Evolutionary conservation across 2,113 vertebrate species (phyloP), one percentile per base, ranked within the genome.

Genomic region (Hydrochoerus hydrochaeris): DNA sequence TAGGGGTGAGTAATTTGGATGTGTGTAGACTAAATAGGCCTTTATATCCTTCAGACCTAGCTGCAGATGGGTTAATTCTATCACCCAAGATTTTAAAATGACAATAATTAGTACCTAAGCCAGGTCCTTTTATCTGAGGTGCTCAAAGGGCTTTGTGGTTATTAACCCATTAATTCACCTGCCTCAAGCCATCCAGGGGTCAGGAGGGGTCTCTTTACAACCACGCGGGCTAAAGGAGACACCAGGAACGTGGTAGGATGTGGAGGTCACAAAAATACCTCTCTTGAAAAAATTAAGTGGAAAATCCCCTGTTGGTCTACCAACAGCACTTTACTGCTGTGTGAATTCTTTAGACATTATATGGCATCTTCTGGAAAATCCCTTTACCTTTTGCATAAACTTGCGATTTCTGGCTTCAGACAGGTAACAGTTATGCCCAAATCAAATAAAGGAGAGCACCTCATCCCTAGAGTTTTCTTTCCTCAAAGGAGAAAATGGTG

Each of bases 41-140:
- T 69, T 93, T 20, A 0, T 65, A 28, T 80, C 35, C 90, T 95
- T 62, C 60, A 87, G 77, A 86, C 54, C 52, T 19, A 54, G 81
- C 94, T 93, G 87, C 78, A 65, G 20, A 60, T 62, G 69, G 93
- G 71, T 91, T 90, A 41, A 92, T 85, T 85, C 88, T 71, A 58
- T 69, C 88, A 93, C 32, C 69, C 46, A 41, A 89, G 81, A 88
- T 90, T 96, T 96, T 93, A 78, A 95, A 97, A 97, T 85, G 88
- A 57, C 14, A 58, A 63, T 97, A 97, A 98, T 98, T 97, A 97
- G 67, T 93, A 95, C 95, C 73, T 97, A 38, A 63, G 90, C 91
- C 46, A 46, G 32, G 46, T 71, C 63, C 97, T 97, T 98, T 98
- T 97, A 98, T 97, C 95, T 96, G 26, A 91, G 88, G 67, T 84